These are phyloP conservation scores for Chesias legatella DNA, from an alignment of 2,888 invertebrate species.

Conservation along the genomic window DNA sequence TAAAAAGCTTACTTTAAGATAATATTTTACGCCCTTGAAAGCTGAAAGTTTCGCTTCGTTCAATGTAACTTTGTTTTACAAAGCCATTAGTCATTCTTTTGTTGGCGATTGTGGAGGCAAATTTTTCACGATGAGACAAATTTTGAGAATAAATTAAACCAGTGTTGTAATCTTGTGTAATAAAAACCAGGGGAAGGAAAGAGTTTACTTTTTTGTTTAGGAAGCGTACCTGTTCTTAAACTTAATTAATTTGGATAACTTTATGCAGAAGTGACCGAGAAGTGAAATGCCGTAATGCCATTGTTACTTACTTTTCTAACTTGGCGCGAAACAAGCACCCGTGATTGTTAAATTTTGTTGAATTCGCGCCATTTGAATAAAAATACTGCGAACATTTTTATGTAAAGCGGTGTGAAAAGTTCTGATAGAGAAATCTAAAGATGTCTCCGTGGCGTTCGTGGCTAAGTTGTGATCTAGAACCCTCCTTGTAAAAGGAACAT, in stretches of 20 bases:
- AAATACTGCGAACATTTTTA: conserved; percentile 23
- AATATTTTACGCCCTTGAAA: conserved; percentile 73
- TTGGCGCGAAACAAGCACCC: conserved; percentile 26
- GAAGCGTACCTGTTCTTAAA: conserved; percentile 34
- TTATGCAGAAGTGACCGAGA: conserved; percentile 30
- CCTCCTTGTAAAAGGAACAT: no score
- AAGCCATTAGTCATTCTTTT: conserved; percentile 77
- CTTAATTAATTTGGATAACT: conserved; percentile 34
- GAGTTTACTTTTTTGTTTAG: conserved; percentile 39
- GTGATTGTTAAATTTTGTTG: conserved; percentile 29
- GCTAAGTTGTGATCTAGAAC: no score
- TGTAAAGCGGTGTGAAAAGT: conserved; percentile 16
- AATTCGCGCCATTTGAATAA: conserved; percentile 21
- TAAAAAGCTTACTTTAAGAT: conserved; percentile 48
- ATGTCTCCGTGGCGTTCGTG: background rate
- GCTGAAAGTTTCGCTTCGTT: conserved; percentile 63
- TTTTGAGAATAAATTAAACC: conserved; percentile 76
- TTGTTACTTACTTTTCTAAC: conserved; percentile 30
- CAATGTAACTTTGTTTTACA: conserved; percentile 72
- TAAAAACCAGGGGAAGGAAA: conserved; percentile 42
- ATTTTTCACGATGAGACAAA: conserved; percentile 79
- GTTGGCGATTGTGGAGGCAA: conserved; percentile 69
- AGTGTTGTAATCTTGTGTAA: conserved; percentile 71
- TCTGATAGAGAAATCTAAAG: background rate
- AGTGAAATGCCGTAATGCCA: conserved; percentile 25